A percentile compares a stretch with the other conserved stretches of the same genome.
Conservation (phyloP, 2,888 invertebrate genomes). For the Lypha dubia region DNA sequence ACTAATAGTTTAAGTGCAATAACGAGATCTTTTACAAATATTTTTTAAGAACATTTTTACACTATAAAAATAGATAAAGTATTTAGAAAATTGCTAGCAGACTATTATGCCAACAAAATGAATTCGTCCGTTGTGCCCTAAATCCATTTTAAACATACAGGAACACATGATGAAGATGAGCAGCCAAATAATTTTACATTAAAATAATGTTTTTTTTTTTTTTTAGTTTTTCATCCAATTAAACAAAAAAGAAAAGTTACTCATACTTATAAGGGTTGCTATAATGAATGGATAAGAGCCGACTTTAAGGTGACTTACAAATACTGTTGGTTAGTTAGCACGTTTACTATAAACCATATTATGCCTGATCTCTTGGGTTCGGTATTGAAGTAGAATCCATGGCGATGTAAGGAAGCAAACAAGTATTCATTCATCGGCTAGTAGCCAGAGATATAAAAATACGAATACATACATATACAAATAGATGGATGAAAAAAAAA, state of each 20-base stretch:
- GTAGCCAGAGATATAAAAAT: no score
- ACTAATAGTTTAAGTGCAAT: conserved; percentile 34
- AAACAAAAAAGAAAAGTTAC: background rate
- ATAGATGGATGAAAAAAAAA: no score
- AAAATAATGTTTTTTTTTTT: conserved; percentile 12
- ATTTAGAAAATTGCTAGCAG: conserved; percentile 45
- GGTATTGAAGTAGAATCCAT: no score
- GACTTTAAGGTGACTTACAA: background rate
- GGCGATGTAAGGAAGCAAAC: no score
- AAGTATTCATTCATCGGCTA: no score
- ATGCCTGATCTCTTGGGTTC: no score
- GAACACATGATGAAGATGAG: conserved; percentile 70
- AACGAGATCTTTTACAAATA: background rate
- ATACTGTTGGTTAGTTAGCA: no score
- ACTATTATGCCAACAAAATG: conserved; percentile 54
- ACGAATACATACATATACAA: no score
- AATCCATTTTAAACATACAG: conserved; percentile 72
- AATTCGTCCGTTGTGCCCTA: conserved; percentile 69
- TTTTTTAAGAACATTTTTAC: conserved; percentile 6
- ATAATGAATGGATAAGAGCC: background rate
- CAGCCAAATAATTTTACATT: conserved; percentile 61
- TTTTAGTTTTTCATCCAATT: background rate
- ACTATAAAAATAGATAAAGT: conserved; percentile 40
- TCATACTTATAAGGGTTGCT: background rate
- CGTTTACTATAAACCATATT: no score